Evolutionary conservation across 2,113 vertebrate genomes (phyloP).

Genomic region (Cyprinodon tularosa): DNA sequence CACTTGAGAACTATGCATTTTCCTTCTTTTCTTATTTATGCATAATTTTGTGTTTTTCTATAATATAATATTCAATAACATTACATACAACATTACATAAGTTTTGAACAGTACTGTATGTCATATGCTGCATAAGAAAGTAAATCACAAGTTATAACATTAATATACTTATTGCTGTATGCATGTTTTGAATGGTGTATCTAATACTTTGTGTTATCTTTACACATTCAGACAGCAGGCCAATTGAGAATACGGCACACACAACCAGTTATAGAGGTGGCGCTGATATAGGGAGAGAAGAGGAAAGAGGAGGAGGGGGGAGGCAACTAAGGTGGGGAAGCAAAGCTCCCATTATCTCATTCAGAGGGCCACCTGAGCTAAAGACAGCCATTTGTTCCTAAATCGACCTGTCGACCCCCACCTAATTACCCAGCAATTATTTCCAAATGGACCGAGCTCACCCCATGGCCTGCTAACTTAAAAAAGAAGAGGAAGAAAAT

Average conservation of each 20-base stretch:
- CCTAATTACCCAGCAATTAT: conserved; percentile 92
- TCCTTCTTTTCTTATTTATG: too few species aligned
- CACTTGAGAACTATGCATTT: too few species aligned
- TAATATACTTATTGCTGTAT: not conserved
- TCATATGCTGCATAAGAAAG: not conserved
- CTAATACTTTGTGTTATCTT: not conserved
- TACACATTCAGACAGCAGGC: not conserved
- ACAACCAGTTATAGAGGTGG: conserved; percentile 7
- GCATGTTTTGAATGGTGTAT: not conserved
- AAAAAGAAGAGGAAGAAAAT: conserved; percentile 71
- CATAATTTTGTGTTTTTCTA: too few species aligned
- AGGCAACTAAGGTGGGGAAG: conserved; percentile 35
- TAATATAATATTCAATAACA: too few species aligned
- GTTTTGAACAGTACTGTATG: too few species aligned
- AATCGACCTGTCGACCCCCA: conserved; percentile 87
- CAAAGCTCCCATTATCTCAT: conserved; percentile 79
- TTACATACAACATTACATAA: too few species aligned
- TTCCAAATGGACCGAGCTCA: conserved; percentile 79
- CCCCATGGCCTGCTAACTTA: conserved; percentile 67
- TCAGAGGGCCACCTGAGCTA: conserved; percentile 84
- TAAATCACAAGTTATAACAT: not conserved
- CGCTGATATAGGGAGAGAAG: not conserved
- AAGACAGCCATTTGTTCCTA: conserved; percentile 86
- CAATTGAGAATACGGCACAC: not conserved
- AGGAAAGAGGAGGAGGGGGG: conserved; percentile 60